Evolutionary conservation across 1,140 invertebrate species (phyloP), one percentile per base, ranked within the genome.

Genomic region (Lordiphosa collinella): DNA sequence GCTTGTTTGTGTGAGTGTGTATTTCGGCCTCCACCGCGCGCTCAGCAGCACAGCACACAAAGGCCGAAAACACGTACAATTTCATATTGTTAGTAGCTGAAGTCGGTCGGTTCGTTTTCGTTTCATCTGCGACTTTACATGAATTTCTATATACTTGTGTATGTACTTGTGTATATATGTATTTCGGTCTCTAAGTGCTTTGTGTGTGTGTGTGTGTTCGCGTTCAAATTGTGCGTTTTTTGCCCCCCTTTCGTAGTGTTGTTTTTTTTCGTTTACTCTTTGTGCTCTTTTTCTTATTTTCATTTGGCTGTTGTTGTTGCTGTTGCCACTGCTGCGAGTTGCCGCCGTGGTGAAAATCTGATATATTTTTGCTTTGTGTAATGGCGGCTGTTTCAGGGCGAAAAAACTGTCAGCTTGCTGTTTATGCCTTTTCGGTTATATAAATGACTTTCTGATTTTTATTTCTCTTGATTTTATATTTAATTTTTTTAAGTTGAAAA

Each of bases 21-120:
- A 16, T 72, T 67, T 72, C 38, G 55, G 75, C 70, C 71, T 71
- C 67, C 78, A 84, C 62, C 54, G 75, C 74, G 74, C 74, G 67
- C 56, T 49, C 57, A 73, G 56, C 63, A 29, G 25, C 25, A 29
- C 25, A 8, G 25, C 25, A 29, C 25, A 29, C 40, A 55, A 46
- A 53, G 31, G 40, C 40, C 52, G 43, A 56, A 61, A 56, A 55
- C 49, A 13, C 14, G 36, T 58, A 53, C 29, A 14, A 48, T 48
- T 34, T 35, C 12, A 34, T 43, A 43, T 43, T 59, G 18, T 55
- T 25, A 34, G 25, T 47, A 32, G 8, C 18, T 44, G 22, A 44
- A 44, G 41, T 44, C 41, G 41, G 11, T 44, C 29, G 18, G 41
- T 29, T 29, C 25, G 41, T 29, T 29, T 44, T 44, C 41, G 41